Base-by-base conservation (phyloP, 2,888 invertebrate genomes). In the Spilarctia lutea region DNA sequence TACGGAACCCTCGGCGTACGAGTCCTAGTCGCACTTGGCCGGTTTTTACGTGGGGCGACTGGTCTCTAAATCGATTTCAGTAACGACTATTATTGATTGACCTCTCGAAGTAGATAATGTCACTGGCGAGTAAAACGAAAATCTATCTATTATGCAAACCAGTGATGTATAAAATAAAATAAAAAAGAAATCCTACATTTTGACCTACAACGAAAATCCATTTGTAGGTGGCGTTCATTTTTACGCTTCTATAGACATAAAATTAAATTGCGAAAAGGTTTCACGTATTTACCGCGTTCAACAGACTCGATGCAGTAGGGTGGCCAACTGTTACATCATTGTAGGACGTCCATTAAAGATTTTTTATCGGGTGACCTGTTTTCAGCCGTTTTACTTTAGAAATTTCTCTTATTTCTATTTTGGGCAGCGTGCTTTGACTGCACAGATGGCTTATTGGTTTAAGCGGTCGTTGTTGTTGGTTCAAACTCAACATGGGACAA, bases 221-320 rank as follows among this genome's bases (percentile, higher is more conserved):
- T 87, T 83, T 86, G 72, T 68, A 70, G 73, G 72, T 69, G 73
- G 68, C 69, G 69, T 77, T 80, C 80, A 79, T 84, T 84, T 84
- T 83, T 83, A 81, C 84, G 82, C 79, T 79, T 76, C 76, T 82
- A 78, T 79, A 80, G 79, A 76, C 76, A 79, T 78, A 72, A 83
- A 85, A 89, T 87, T 84, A 86, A 86, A 87, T 86, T 78, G 81
- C 77, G 63, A 81, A 86, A 87, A 86, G 82, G 84, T 85, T 80
- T 76, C 79, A 75, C 82, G 82, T 86, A 86, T 89, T 88, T 88
- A 84, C 85, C 78, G 78, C 78, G 72, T 79, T 70, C 75, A 77
- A 81, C 70, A 52, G 63, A 70, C 72, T 69, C 63, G 3, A 65
- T 71, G 35, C 68, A 74, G 69, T 66, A 74, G 73, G 75, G 69